Percentiles rank a stretch among this genome's conserved stretches.
phyloP scores from a whole-genome alignment of 37 sponge, comb jelly and placozoan genomes.

The Aplysina aerophoba region DNA sequence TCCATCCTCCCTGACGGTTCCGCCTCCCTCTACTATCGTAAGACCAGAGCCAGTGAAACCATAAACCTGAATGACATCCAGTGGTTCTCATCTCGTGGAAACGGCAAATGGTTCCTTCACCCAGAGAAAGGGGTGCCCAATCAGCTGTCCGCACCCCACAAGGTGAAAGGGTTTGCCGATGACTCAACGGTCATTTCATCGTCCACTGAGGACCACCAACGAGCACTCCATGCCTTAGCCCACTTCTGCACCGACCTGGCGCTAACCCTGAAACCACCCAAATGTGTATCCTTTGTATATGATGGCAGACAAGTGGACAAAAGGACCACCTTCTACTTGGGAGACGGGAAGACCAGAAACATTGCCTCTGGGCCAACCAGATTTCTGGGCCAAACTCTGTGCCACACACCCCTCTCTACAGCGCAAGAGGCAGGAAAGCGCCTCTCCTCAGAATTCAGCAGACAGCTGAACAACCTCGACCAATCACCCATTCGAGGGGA shows the following conservation, averaged over 20 bases:
- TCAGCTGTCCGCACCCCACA: too few species aligned
- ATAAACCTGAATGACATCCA: too few species aligned
- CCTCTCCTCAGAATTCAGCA: neutral
- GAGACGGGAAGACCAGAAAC: conserved; percentile 14
- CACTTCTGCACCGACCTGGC: conserved; percentile 24
- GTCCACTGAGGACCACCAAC: conserved; percentile 35
- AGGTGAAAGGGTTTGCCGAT: neutral
- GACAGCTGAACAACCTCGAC: conserved; percentile 6
- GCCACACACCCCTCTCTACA: neutral
- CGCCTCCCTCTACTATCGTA: too few species aligned
- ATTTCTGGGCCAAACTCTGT: conserved; percentile 26
- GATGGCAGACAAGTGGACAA: too few species aligned
- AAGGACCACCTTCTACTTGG: neutral
- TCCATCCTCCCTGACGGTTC: too few species aligned
- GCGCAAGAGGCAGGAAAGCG: neutral
- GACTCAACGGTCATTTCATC: conserved; percentile 1
- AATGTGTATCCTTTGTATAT: conserved; percentile 26
- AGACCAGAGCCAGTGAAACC: too few species aligned
- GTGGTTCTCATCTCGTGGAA: too few species aligned
- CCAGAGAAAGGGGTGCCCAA: too few species aligned
- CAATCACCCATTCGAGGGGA: conserved; percentile 37
- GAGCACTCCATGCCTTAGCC: conserved; percentile 22
- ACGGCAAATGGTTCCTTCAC: too few species aligned
- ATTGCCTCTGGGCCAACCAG: conserved; percentile 1
- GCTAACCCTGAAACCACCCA: conserved; percentile 28